Percentiles rank a stretch among this genome's conserved stretches.
phyloP scores from a whole-genome alignment of 2,888 invertebrate species.

The Gortyna flavago region DNA sequence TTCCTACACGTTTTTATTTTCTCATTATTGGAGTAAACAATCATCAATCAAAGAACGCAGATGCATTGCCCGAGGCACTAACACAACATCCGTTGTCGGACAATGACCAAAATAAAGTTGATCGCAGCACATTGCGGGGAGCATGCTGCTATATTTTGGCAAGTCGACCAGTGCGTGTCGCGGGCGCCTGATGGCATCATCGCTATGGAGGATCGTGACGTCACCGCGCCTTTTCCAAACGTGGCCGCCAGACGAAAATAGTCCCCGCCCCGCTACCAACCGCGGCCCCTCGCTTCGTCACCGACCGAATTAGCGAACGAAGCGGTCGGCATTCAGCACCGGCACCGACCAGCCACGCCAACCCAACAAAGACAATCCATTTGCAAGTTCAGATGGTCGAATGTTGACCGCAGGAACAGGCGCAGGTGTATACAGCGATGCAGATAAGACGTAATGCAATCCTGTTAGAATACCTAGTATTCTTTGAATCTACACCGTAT shows the following conservation, averaged over 20 bases:
- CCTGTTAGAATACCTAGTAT: neutral
- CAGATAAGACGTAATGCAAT: constrained; percentile 9
- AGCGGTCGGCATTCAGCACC: constrained; percentile 73
- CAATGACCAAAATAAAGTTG: constrained; percentile 88
- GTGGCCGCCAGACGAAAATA: constrained; percentile 90
- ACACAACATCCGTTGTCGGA: constrained; percentile 75
- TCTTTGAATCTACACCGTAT: constrained; percentile 6
- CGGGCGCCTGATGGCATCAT: constrained; percentile 88
- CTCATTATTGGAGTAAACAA: constrained; percentile 41
- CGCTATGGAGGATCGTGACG: constrained; percentile 89
- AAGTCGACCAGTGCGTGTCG: constrained; percentile 87
- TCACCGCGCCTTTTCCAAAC: constrained; percentile 89
- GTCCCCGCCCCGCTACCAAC: constrained; percentile 85
- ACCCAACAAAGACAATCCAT: constrained; percentile 62
- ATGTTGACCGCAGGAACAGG: constrained; percentile 31
- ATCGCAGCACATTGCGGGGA: constrained; percentile 79
- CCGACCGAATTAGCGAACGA: constrained; percentile 87
- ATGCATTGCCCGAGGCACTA: constrained; percentile 62
- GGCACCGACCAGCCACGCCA: constrained; percentile 70
- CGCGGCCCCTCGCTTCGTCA: constrained; percentile 85
- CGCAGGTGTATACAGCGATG: constrained; percentile 12
- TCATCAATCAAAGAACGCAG: constrained; percentile 58
- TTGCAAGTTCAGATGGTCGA: constrained; percentile 62
- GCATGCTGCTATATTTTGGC: constrained; percentile 88
- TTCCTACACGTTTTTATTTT: constrained; percentile 31